Percentiles rank a stretch among this genome's conserved stretches.
Conservation (phyloP, 2,113 vertebrate genomes). For the Aldabrachelys gigantea region DNA sequence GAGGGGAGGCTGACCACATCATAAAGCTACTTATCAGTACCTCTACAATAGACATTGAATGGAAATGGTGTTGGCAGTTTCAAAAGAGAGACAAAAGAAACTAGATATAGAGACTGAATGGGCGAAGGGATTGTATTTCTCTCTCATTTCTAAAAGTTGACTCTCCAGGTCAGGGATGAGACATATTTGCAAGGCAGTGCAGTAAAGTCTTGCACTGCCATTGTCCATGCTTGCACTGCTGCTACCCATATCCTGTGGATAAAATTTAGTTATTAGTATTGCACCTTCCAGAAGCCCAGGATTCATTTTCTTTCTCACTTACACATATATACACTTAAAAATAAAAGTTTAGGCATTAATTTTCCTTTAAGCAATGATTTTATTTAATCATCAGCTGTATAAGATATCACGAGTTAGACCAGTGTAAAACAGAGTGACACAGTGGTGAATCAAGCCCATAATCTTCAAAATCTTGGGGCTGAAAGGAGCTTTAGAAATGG, state of each 20-base stretch:
- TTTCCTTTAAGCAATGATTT: not conserved
- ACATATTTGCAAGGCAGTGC: not conserved
- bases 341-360: not conserved
- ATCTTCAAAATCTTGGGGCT: not conserved
- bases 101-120: not conserved
- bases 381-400: not conserved
- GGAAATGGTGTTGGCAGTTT: not conserved
- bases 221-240: not conserved
- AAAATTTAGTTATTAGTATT: not conserved
- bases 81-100: not conserved
- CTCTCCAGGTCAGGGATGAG: not conserved
- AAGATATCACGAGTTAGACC: not conserved
- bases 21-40: not conserved
- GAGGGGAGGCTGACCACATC: not conserved
- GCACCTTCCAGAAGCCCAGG: not conserved
- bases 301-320: not conserved
- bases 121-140: not conserved
- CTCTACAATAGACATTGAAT: not conserved
- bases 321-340: not conserved
- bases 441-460: not conserved
- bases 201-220: not conserved
- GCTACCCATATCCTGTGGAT: slow-evolving; percentile 6
- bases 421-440: not conserved
- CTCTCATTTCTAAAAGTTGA: not conserved
- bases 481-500: not conserved